Conservation (phyloP, 2,888 invertebrate genomes). For the Tinea semifulvella region DNA sequence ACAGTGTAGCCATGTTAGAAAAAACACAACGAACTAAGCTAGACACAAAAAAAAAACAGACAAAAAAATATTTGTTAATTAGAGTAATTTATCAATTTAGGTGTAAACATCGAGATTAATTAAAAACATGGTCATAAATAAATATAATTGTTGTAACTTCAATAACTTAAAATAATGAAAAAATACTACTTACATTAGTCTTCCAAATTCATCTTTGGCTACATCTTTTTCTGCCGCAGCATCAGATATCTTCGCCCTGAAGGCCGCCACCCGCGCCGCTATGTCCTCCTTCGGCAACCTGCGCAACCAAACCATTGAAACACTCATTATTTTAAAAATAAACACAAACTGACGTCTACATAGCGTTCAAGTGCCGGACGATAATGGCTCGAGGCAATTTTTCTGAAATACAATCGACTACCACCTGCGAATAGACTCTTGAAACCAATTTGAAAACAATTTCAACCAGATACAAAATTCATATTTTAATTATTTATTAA, state of each 20-base stretch:
- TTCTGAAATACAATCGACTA: neutral
- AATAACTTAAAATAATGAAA: conserved; percentile 11
- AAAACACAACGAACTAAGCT: too few species aligned
- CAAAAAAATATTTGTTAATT: too few species aligned
- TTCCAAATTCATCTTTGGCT: conserved; percentile 84
- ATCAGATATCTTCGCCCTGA: conserved; percentile 85
- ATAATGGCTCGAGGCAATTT: neutral
- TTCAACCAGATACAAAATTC: too few species aligned
- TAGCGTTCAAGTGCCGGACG: neutral
- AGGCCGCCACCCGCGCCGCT: conserved; percentile 85
- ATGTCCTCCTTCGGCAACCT: conserved; percentile 90
- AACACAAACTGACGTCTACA: too few species aligned
- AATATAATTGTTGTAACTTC: too few species aligned
- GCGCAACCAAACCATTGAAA: conserved; percentile 59
- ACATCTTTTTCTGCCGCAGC: conserved; percentile 64
- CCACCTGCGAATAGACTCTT: neutral
- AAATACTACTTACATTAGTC: conserved; percentile 68
- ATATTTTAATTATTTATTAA: too few species aligned
- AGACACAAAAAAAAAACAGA: too few species aligned
- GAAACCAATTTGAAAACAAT: too few species aligned
- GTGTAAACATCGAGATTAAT: too few species aligned
- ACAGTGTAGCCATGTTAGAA: too few species aligned
- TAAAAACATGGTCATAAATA: neutral
- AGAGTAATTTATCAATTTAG: too few species aligned
- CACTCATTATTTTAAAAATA: conserved; percentile 34